phyloP scores from a whole-genome alignment of 2,888 invertebrate species.

The Cheilosia variabilis region DNA sequence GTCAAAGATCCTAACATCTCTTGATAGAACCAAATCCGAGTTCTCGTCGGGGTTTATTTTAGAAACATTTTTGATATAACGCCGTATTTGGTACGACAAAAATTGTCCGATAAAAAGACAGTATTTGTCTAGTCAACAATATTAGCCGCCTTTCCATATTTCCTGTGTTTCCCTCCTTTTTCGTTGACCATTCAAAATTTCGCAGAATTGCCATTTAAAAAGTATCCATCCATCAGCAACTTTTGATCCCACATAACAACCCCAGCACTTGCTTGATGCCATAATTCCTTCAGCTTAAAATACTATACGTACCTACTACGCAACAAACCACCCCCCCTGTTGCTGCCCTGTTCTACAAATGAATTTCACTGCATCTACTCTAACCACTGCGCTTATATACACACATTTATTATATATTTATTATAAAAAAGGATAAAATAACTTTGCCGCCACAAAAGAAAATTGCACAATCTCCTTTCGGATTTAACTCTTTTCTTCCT shows the following conservation, averaged over 20 bases:
- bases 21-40: no score
- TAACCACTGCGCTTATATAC: no score
- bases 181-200: constrained; percentile 4
- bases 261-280: background rate
- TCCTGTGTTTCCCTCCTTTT: no score
- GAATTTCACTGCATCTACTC: constrained; percentile 20
- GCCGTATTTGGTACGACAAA: no score
- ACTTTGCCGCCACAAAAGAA: constrained; percentile 49
- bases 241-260: background rate
- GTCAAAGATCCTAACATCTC: no score
- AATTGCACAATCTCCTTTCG: constrained; percentile 16
- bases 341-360: constrained; percentile 3
- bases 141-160: no score
- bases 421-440: constrained; percentile 15
- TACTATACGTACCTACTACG: background rate
- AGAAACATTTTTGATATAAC: no score
- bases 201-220: background rate
- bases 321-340: constrained; percentile 13
- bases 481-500: constrained; percentile 5
- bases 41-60: no score
- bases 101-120: no score
- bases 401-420: no score
- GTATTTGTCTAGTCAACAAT: no score
- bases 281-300: constrained; percentile 36
- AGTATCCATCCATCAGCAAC: background rate